Evolutionary conservation across 2,113 vertebrate species (phyloP).

Genomic region (Cephalopholis sonnerati): DNA sequence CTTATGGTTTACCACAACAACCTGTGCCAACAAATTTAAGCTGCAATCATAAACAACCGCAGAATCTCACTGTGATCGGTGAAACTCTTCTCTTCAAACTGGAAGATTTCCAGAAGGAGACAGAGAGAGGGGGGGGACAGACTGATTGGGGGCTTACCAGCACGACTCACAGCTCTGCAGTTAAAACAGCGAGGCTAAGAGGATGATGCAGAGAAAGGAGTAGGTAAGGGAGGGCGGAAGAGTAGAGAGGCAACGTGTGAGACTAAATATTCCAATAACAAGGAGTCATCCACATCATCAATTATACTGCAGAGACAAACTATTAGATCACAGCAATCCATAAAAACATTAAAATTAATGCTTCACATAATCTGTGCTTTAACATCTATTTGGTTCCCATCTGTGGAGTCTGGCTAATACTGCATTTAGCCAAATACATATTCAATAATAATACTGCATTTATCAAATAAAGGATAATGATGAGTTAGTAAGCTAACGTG

Average conservation of each 20-base stretch:
- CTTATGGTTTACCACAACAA: not conserved
- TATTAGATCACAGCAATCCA: too few species aligned
- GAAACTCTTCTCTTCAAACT: not conserved
- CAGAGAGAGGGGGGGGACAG: too few species aligned
- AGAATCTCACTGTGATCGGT: not conserved
- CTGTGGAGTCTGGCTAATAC: not conserved
- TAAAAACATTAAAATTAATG: not conserved
- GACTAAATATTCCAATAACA: slow-evolving; percentile 6
- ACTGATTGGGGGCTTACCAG: slow-evolving; percentile 29
- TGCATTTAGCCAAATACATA: not conserved
- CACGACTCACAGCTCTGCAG: slow-evolving; percentile 23
- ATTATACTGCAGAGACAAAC: not conserved
- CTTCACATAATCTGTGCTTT: not conserved
- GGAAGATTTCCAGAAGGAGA: slow-evolving; percentile 3
- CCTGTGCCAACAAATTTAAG: not conserved
- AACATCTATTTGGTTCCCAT: not conserved
- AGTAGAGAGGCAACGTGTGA: not conserved
- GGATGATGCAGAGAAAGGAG: slow-evolving; percentile 13
- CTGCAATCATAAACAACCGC: not conserved
- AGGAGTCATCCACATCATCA: not conserved
- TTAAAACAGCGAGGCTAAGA: slow-evolving; percentile 25
- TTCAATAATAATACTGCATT: too few species aligned
- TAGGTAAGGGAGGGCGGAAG: not conserved
- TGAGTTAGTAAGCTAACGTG: too few species aligned
- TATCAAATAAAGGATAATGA: too few species aligned